A percentile compares a stretch with the other conserved stretches of the same genome.
phyloP scores from a whole-genome alignment of 2,888 invertebrate species.

The Branchinecta sandiegonensis region DNA sequence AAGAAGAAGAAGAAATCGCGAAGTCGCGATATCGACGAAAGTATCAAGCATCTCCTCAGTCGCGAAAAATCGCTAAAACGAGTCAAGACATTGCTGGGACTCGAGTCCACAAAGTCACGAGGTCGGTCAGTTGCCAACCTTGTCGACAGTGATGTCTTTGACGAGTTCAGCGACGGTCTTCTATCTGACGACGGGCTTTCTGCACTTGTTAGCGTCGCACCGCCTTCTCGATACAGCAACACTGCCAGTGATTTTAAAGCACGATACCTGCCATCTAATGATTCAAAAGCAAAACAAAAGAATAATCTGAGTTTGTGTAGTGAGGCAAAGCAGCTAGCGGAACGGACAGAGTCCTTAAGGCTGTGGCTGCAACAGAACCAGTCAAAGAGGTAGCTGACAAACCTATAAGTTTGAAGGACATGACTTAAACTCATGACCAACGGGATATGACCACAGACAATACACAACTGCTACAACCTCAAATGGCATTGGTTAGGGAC shows the following conservation, averaged over 20 bases:
- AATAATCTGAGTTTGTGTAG: not conserved
- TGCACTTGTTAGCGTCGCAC: not conserved
- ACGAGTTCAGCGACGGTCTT: not conserved
- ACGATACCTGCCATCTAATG: not conserved
- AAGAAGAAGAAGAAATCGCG: not conserved
- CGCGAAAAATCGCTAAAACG: constrained; percentile 4
- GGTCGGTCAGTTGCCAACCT: not conserved
- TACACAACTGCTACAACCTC: too few relatives aligned
- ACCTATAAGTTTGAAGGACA: too few relatives aligned
- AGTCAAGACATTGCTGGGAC: constrained; percentile 2
- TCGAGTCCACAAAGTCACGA: not conserved
- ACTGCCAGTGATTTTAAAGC: not conserved
- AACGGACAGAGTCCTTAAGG: constrained; percentile 1
- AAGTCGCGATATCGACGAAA: not conserved
- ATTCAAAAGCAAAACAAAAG: not conserved
- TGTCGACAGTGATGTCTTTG: not conserved
- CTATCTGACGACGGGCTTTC: constrained; percentile 3
- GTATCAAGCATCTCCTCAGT: not conserved
- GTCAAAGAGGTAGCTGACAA: not conserved
- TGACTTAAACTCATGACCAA: too few relatives aligned
- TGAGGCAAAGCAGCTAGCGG: constrained; percentile 5
- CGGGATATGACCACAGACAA: too few relatives aligned
- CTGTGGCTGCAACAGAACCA: constrained; percentile 9
- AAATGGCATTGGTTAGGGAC: too few relatives aligned
- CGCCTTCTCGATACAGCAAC: not conserved